These are phyloP conservation scores for Apeira syringaria DNA, from an alignment of 2,888 invertebrate species.

Conservation along the genomic window DNA sequence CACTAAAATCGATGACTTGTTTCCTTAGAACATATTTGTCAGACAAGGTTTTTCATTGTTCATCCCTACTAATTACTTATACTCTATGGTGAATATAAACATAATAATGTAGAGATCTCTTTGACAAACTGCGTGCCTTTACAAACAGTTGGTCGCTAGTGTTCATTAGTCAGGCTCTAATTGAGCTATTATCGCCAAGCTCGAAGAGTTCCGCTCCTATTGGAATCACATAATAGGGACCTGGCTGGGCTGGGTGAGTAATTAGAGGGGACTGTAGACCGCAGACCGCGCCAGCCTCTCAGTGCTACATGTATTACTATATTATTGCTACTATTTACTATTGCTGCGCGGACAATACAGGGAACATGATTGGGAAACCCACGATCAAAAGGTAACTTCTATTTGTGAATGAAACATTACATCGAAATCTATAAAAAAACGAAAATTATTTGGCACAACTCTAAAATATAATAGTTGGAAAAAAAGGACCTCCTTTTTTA, in stretches of 20 bases:
- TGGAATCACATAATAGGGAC: conserved; percentile 41
- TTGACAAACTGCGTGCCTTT: not conserved
- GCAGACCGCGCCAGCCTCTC: conserved; percentile 43
- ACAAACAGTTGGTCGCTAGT: not conserved
- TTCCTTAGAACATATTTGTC: too few relatives aligned
- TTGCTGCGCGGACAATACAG: not conserved
- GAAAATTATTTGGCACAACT: too few relatives aligned
- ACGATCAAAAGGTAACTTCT: conserved; percentile 3
- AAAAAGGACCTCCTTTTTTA: too few relatives aligned
- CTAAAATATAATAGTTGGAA: too few relatives aligned
- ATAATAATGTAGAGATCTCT: too few relatives aligned
- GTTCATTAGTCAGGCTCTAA: conserved; percentile 27
- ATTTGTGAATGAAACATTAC: too few relatives aligned
- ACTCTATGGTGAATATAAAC: too few relatives aligned
- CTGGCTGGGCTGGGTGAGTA: conserved; percentile 45
- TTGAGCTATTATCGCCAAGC: conserved; percentile 34
- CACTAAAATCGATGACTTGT: too few relatives aligned
- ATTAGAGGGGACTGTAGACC: conserved; percentile 47
- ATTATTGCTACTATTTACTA: conserved; percentile 35
- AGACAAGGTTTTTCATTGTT: too few relatives aligned
- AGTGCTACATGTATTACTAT: too few relatives aligned
- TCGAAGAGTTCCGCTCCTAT: conserved; percentile 33
- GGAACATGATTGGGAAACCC: conserved; percentile 8
- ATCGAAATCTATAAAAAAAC: too few relatives aligned
- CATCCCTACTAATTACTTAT: too few relatives aligned